phyloP scores from a whole-genome alignment of 2,113 vertebrate genomes.

The Labeo catla region DNA sequence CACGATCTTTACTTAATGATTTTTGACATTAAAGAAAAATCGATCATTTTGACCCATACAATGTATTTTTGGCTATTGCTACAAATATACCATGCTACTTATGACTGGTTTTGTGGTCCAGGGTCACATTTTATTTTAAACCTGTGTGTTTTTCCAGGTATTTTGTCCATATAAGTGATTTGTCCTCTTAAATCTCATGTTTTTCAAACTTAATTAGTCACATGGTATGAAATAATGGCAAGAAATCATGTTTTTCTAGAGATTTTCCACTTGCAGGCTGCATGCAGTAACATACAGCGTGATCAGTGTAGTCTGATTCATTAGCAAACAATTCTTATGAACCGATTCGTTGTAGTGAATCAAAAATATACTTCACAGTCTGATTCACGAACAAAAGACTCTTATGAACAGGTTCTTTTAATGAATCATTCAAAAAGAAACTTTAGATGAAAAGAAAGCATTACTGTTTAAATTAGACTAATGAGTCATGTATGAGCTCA shows the following conservation, averaged over 20 bases:
- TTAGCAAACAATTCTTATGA: not conserved
- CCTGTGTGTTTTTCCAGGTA: too few relatives aligned
- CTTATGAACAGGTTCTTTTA: not conserved
- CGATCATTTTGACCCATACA: too few relatives aligned
- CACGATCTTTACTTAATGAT: too few relatives aligned
- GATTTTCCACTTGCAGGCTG: not conserved
- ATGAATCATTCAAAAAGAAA: not conserved
- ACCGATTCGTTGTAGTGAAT: not conserved
- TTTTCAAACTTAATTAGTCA: not conserved
- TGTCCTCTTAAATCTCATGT: not conserved
- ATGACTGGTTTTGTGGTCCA: too few relatives aligned
- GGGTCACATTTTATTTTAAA: too few relatives aligned
- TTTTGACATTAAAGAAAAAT: too few relatives aligned
- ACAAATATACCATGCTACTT: too few relatives aligned
- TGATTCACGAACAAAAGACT: too few relatives aligned
- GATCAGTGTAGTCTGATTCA: not conserved
- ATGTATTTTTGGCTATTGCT: too few relatives aligned
- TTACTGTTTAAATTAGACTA: not conserved
- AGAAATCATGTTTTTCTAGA: not conserved
- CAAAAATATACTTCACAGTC: not conserved
- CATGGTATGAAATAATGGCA: not conserved
- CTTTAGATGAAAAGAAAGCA: too few relatives aligned
- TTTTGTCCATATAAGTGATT: not conserved
- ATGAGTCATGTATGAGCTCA: not conserved
- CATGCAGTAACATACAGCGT: too few relatives aligned